These are phyloP conservation scores for Neoascia interrupta DNA, from an alignment of 2,888 invertebrate genomes.

Conservation along the genomic window DNA sequence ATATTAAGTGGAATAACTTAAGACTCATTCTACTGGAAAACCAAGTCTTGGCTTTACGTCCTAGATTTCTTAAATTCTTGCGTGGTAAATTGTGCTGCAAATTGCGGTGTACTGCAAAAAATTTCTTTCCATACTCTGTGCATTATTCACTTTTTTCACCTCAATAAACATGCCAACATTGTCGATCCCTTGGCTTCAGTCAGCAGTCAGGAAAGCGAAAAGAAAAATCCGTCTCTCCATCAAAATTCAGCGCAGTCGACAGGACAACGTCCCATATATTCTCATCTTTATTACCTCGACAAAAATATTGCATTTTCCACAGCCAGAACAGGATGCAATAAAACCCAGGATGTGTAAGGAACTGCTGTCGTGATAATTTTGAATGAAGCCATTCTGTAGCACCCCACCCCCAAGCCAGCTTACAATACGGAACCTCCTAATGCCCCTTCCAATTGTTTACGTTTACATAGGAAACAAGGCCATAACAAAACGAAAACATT, in stretches of 20 bases:
- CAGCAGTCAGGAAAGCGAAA: slow-evolving; percentile 3
- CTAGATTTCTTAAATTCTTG: too few relatives aligned
- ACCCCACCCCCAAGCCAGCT: not conserved
- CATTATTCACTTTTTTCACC: slow-evolving; percentile 32
- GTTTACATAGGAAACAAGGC: slow-evolving; percentile 15
- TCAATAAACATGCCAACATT: slow-evolving; percentile 39
- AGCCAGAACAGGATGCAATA: slow-evolving; percentile 56
- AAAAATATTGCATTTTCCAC: slow-evolving; percentile 56
- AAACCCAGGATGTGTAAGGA: slow-evolving; percentile 61
- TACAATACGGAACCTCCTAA: slow-evolving; percentile 16
- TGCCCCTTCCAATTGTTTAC: slow-evolving; percentile 40
- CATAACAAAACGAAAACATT: not conserved
- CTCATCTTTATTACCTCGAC: slow-evolving; percentile 50
- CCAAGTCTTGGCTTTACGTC: too few relatives aligned
- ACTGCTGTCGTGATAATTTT: slow-evolving; percentile 61
- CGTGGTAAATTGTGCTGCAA: slow-evolving; percentile 8
- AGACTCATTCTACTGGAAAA: too few relatives aligned
- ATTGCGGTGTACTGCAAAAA: not conserved
- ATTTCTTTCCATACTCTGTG: not conserved
- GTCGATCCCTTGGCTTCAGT: not conserved
- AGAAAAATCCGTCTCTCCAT: slow-evolving; percentile 31
- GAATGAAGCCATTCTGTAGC: slow-evolving; percentile 57
- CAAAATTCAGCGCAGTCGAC: slow-evolving; percentile 45
- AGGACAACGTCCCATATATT: slow-evolving; percentile 50
- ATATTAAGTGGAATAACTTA: too few relatives aligned